Percentiles rank a stretch among this genome's conserved stretches.
phyloP scores from a whole-genome alignment of 2,888 invertebrate species.

The Lepidocyrtinus sp. region DNA sequence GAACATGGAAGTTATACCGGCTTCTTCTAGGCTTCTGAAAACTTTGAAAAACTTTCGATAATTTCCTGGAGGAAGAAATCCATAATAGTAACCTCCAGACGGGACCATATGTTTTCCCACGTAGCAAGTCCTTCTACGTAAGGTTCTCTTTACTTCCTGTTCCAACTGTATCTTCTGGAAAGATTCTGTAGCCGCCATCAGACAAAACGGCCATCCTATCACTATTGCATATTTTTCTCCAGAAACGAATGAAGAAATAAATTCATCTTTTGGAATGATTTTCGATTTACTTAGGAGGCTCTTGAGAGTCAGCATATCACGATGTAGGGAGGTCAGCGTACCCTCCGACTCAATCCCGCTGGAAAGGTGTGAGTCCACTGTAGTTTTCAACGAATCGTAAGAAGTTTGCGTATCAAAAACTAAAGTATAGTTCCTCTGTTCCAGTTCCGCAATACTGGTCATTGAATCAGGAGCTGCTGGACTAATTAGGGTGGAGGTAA shows the following conservation, averaged over 20 bases:
- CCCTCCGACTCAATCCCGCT: neutral
- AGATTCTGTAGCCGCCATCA: neutral
- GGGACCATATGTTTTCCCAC: conserved; percentile 17
- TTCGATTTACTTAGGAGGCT: neutral
- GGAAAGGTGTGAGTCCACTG: neutral
- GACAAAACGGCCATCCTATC: neutral
- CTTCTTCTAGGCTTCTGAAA: neutral
- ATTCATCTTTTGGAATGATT: too few relatives aligned
- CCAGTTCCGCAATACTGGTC: neutral
- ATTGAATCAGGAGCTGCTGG: neutral
- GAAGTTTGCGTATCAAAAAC: neutral
- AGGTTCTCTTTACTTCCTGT: neutral
- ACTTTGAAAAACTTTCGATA: neutral
- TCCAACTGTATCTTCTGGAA: neutral
- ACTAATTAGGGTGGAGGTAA: neutral
- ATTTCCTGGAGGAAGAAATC: conserved; percentile 14
- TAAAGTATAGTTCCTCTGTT: conserved; percentile 5
- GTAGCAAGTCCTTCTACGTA: neutral
- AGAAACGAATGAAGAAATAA: neutral
- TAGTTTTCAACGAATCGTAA: neutral
- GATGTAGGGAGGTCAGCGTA: neutral
- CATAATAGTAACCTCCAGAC: neutral
- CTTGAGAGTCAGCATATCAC: neutral
- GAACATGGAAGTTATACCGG: conserved; percentile 1
- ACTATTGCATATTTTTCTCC: neutral